These are phyloP conservation scores for Delichon dasypus DNA, from an alignment of 2,797 vertebrate genomes.

Conservation along the genomic window DNA sequence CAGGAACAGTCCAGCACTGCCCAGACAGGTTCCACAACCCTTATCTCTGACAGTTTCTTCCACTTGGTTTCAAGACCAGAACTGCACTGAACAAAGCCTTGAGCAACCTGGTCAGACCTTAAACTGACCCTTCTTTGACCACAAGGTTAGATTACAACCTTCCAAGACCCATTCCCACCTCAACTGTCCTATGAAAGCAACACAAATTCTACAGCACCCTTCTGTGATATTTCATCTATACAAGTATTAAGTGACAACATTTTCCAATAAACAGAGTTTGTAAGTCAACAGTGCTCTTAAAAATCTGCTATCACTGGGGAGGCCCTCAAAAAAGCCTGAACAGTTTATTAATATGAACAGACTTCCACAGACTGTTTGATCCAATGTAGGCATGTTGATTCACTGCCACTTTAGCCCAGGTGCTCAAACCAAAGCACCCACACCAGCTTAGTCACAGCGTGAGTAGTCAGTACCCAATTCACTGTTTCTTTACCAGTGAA, in stretches of 20 bases:
- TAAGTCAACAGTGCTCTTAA: neutral
- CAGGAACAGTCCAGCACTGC: neutral
- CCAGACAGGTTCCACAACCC: neutral
- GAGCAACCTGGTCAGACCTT: constrained; percentile 6
- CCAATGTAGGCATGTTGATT: neutral
- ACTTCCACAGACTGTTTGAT: neutral
- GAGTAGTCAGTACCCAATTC: neutral
- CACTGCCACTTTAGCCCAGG: neutral
- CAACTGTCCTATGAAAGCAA: neutral
- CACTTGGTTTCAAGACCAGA: neutral
- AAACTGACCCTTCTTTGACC: neutral
- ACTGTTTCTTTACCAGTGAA: neutral
- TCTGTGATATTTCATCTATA: neutral
- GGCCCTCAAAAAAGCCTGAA: neutral
- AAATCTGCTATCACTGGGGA: neutral
- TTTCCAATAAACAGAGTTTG: neutral
- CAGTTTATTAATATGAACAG: neutral
- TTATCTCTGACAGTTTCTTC: constrained; percentile 10
- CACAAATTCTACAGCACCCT: neutral
- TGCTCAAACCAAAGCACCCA: neutral
- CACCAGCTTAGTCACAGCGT: neutral
- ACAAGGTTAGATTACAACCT: neutral
- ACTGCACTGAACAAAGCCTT: constrained; percentile 8
- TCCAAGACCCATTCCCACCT: neutral
- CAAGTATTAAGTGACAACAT: neutral